Evolutionary conservation across 2,888 invertebrate species (phyloP), one percentile per base, ranked within the genome.

Genomic region (Spilosoma lubricipeda): DNA sequence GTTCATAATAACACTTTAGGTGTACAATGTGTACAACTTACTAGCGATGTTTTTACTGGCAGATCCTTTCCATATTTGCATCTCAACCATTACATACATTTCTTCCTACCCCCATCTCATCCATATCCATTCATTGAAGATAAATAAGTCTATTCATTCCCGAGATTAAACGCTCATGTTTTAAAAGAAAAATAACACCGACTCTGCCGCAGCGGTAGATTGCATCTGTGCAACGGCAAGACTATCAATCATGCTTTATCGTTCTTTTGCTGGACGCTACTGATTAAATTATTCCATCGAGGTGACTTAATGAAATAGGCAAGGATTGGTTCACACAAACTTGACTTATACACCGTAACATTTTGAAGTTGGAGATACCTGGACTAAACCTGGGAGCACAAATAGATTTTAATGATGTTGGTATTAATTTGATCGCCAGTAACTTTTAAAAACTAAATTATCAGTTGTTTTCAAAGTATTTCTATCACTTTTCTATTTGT

Each of bases 181-280:
- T 83, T 83, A 84, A 85, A 85, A 85, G 80, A 85, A 85, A 85
- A 83, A 85, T 80, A 83, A 82, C 81, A 76, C 75, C 66, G 76
- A 81, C 67, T 70, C 79, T 79, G 78, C 81, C 82, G 78, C 82
- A 80, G 81, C 85, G 84, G 86, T 83, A 87, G 91, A 91, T 91
- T 87, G 90, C 89, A 91, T 90, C 90, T 86, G 82, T 84, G 82
- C 86, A 87, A 81, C 85, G 89, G 87, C 88, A 86, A 83, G 90
- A 88, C 92, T 91, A 95, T 95, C 95, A 93, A 95, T 95, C 95
- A 95, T 93, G 87, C 84, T 88, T 93, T 94, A 95, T 95, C 95
- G 90, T 94, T 89, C 90, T 93, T 93, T 93, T 93, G 93, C 93
- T 92, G 92, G 89, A 90, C 90, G 85, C 89, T 91, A 92, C 92